Evolutionary conservation across 2,113 vertebrate genomes (phyloP).

Genomic region (Cisticola juncidis): DNA sequence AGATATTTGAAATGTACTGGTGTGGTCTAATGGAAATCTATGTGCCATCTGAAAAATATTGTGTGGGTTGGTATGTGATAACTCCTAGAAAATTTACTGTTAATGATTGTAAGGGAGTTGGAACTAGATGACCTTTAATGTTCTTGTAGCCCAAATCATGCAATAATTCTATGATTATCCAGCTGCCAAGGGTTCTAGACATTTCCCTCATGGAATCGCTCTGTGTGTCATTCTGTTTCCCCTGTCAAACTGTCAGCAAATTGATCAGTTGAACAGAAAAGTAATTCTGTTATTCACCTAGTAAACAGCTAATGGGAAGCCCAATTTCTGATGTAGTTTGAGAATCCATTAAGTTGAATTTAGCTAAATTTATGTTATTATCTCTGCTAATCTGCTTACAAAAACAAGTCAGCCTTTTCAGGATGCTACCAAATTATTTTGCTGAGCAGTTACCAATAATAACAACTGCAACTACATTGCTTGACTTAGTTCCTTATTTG

Average conservation of each 20-base stretch:
- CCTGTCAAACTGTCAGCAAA: background rate
- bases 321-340: background rate
- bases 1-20: background rate
- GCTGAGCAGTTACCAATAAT: background rate
- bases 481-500: background rate
- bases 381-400: background rate
- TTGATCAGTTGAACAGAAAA: slow-evolving; percentile 1
- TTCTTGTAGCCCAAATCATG: background rate
- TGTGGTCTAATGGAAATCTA: background rate
- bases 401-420: slow-evolving; percentile 14
- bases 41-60: background rate
- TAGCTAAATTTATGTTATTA: slow-evolving; percentile 21
- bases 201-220: background rate
- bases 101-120: background rate
- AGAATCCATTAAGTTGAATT: background rate
- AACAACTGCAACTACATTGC: background rate
- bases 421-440: background rate
- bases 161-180: background rate
- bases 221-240: background rate
- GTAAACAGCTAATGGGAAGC: background rate
- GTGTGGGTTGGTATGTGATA: background rate
- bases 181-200: background rate
- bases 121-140: background rate
- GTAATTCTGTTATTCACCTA: background rate
- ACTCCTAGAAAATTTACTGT: background rate